Base-by-base conservation (phyloP, 2,113 vertebrate species). In the Crypturellus undulatus region DNA sequence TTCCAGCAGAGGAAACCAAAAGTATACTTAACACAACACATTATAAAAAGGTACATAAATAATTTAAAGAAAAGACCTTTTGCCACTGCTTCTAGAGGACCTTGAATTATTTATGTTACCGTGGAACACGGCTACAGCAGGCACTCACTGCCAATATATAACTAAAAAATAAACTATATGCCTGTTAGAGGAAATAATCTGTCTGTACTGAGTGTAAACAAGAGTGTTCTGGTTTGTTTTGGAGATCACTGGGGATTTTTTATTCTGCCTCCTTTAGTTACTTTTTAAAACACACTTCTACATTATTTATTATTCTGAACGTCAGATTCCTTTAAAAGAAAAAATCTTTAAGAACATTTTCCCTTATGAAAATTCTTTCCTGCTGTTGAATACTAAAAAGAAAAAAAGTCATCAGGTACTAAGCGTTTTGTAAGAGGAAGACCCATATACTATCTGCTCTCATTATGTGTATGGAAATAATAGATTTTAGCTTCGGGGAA, bases 1-100 rank as follows among this genome's bases (percentile, higher is more conserved):
- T 95, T 86, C 84, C 91, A 94, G 90, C 94, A 90, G 94, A 97
- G 97, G 96, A 98, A 98, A 94, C 94, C 96, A 97, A 98, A 97
- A 97, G 96, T 73, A 90, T 91, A 67, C 94, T 92, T 83, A 88
- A 96, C 96, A 97, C 97, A 97, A 96, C 97, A 98, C 97, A 91
- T 89, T 92, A 90, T 94, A 93, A 97, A 93, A 94, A 87, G 89
- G 47, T 43, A 22, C 91, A 97, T 99, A 68, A 98, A 99, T 99
- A 98, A 99, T 99, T 99, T 67, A 99, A 96, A 47, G 56, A 11
- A 82, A 94, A 95, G 96, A 96, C 98, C 97, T 98, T 92, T 95
- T 96, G 97, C 98, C 87, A 84, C 81, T 45, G 96, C 89, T 89
- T 96, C 96, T 92, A 94, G 77, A 93, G 76, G 84, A 91, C 67